Base-by-base conservation (phyloP, 2,888 invertebrate species). In the Seira sanloemensis region DNA sequence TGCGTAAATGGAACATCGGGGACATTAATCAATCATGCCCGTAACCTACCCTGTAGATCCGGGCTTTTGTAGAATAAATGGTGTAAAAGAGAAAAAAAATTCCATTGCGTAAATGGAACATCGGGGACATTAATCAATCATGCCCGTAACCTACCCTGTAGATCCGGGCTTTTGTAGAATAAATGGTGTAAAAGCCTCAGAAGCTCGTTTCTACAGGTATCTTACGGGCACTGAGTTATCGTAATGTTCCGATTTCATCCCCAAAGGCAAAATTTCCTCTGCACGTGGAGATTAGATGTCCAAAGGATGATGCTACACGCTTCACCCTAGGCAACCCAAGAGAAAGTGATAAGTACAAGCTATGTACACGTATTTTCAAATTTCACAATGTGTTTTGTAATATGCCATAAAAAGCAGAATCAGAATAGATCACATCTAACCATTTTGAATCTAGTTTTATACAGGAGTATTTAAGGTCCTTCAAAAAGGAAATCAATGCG, bases 161-260 rank as follows among this genome's bases (percentile, higher is more conserved):
- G 97, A 97, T 97, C 97, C 97, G 97, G 97, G 97, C 97, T 97
- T 97, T 97, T 97, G 97, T 97, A 96, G 96, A 93, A 91, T 91
- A 89, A 86, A 92, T 85, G 91, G 92, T 72, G 86, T 87, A 83
- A 92, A 82, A 79, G 75, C 92, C 93, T 97, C 97, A 97, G 97
- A 97, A 97, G 97, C 97, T 97, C 97, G 97, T 97, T 97, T 97
- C 97, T 97, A 97, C 97, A 97, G 97, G 97, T 97, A 97, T 97
- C 97, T 97, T 97, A 97, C 97, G 97, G 97, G 86, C 85, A 85
- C 84, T 88, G 88, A 89, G 87, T 86, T 86, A 87, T 82, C 88
- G 78, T 71, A 77, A 82, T 82, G 82, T 72, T 72, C 18, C 82
- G 72, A 76, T 25, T 62, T 81, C 37, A 75, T 75, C 50, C 75